A percentile compares a stretch with the other conserved stretches of the same genome.
Evolutionary conservation across 2,797 vertebrate genomes (phyloP).

Genomic region (Valencia hispanica): DNA sequence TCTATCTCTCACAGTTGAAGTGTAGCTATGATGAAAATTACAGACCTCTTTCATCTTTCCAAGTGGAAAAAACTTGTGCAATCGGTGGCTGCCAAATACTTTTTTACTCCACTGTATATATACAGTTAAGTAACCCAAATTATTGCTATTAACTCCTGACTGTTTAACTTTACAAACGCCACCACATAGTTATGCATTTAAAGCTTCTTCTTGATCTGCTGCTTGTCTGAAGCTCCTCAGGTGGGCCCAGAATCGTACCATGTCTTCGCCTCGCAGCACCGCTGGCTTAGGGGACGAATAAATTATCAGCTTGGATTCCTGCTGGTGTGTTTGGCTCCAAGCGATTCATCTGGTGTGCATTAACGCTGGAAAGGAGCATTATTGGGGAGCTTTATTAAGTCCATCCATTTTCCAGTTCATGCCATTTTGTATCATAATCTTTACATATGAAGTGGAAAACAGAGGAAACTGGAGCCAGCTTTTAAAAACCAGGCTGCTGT

Average conservation of each 20-base stretch:
- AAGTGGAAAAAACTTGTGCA: too few relatives aligned
- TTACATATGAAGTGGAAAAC: constrained; percentile 14
- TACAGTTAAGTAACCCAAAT: too few relatives aligned
- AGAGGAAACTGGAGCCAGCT: background rate
- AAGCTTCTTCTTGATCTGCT: too few relatives aligned
- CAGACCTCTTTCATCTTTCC: too few relatives aligned
- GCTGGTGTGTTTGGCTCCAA: constrained; percentile 1
- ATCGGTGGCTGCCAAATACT: too few relatives aligned
- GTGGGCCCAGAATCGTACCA: background rate
- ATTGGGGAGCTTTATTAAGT: constrained; percentile 15
- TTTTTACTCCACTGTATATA: too few relatives aligned
- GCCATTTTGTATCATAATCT: constrained; percentile 2
- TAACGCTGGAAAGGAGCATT: constrained; percentile 6
- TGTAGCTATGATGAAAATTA: too few relatives aligned
- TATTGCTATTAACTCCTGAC: too few relatives aligned
- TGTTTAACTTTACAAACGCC: too few relatives aligned
- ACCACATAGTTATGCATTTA: too few relatives aligned
- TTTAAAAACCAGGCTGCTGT: background rate
- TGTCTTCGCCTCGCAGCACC: background rate
- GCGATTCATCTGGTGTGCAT: constrained; percentile 28
- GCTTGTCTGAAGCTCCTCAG: constrained; percentile 7
- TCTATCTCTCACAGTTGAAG: too few relatives aligned
- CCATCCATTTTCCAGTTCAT: constrained; percentile 7
- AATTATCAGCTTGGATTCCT: background rate
- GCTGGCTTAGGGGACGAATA: background rate